A percentile compares a stretch with the other conserved stretches of the same genome.
These are phyloP conservation scores for Caenorhabditis sp. DNA, from an alignment of 2,888 invertebrate genomes.

Conservation along the genomic window DNA sequence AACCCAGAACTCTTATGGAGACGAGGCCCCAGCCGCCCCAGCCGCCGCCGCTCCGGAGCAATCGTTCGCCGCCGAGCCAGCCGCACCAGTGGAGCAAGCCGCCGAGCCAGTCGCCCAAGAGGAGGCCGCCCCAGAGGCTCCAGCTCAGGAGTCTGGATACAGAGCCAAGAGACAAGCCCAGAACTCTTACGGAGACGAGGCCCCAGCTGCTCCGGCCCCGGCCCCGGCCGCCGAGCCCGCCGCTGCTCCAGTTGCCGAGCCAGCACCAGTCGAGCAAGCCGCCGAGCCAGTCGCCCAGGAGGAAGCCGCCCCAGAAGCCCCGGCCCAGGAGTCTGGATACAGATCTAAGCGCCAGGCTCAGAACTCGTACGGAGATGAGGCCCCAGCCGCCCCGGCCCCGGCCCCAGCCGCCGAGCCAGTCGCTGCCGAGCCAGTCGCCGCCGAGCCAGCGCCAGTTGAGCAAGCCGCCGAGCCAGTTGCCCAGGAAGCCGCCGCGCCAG, in stretches of 20 bases:
- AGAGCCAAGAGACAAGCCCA: slow-evolving; percentile 51
- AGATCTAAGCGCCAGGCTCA: slow-evolving; percentile 49
- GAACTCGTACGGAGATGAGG: slow-evolving; percentile 60
- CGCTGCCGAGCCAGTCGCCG: slow-evolving; percentile 35
- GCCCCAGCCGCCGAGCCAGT: slow-evolving; percentile 46
- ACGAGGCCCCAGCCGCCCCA: slow-evolving; percentile 29
- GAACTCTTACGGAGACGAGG: slow-evolving; percentile 67
- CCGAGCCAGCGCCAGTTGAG: slow-evolving; percentile 27
- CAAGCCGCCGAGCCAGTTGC: slow-evolving; percentile 38
- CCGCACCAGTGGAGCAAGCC: slow-evolving; percentile 52
- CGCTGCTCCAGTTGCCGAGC: slow-evolving; percentile 21
- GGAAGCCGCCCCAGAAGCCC: slow-evolving; percentile 45
- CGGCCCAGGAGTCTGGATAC: slow-evolving; percentile 50
- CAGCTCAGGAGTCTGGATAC: slow-evolving; percentile 56
- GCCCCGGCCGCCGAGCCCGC: slow-evolving; percentile 26
- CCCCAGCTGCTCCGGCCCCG: slow-evolving; percentile 28
- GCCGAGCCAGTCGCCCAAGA: slow-evolving; percentile 55
- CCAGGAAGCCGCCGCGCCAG: slow-evolving; percentile 42
- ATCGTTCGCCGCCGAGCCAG: slow-evolving; percentile 34
- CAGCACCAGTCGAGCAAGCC: slow-evolving; percentile 54
- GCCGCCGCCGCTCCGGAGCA: slow-evolving; percentile 38
- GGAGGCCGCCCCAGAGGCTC: slow-evolving; percentile 43
- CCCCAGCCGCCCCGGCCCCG: slow-evolving; percentile 51
- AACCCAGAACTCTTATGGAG: slow-evolving; percentile 51
- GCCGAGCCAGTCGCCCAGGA: slow-evolving; percentile 50